Evolutionary conservation across 2,888 invertebrate genomes (phyloP), one percentile per base, ranked within the genome.

Genomic region (Sphaeridia pumilis): DNA sequence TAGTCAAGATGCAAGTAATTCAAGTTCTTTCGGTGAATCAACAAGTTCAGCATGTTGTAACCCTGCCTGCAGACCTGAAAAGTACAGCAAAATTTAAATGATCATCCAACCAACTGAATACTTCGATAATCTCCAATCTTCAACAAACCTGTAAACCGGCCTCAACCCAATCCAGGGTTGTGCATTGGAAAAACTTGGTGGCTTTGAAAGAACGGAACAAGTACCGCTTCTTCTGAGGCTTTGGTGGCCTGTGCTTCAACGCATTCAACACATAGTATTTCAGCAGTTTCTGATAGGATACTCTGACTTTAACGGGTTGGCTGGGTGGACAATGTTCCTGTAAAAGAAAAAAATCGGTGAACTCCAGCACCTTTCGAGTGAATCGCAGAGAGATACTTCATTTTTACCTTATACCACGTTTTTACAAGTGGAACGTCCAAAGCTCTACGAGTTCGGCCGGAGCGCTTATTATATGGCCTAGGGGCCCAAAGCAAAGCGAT

Each of bases 161-260:
- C 73, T 99, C 98, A 2, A 99, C 98, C 98, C 98, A 99, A 74
- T 99, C 98, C 64, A 99, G 74, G 1, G 94, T 94, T 0, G 98
- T 99, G 0, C 93, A 93, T 81, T 99, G 97, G 78, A 99, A 99
- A 76, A 99, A 99, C 73, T 99, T 99, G 0, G 98, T 99, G 0
- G 95, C 89, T 72, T 99, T 99, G 74, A 99, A 99, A 0, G 98
- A 98, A 27, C 97, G 82, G 80, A 98, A 98, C 43, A 98, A 74
- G 42, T 65, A 81, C 79, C 97, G 81, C 69, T 97, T 95, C 74
- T 98, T 98, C 71, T 98, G 98, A 10, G 98, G 88, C 71, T 99
- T 99, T 0, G 98, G 98, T 42, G 92, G 87, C 58, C 94, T 78
- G 71, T 98, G 97, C 70, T 98, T 97, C 52, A 99, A 73, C 0